These are phyloP conservation scores for Tapera naevia DNA, from an alignment of 2,797 vertebrate species.

Conservation along the genomic window DNA sequence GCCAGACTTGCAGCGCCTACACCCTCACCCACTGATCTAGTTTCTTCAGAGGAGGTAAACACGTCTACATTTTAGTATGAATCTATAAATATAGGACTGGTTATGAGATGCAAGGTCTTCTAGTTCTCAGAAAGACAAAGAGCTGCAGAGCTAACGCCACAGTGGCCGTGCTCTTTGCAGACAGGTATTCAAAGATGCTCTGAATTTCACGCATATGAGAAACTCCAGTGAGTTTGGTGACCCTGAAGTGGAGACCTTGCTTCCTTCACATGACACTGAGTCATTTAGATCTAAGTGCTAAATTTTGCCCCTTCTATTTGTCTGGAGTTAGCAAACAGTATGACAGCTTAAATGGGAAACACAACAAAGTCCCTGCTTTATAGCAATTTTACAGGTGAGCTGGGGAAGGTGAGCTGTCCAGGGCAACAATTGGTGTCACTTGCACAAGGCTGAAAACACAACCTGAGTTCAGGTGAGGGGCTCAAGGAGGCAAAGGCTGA, in stretches of 20 bases:
- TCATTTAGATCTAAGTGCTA: background rate
- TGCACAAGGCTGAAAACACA: background rate
- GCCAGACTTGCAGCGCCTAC: background rate
- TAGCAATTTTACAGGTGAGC: background rate
- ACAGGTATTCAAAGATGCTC: background rate
- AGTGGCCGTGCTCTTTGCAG: background rate
- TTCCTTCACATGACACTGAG: fast-evolving
- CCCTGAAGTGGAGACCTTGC: background rate
- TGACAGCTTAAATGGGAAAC: fast-evolving
- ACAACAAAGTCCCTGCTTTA: background rate
- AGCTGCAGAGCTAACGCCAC: fast-evolving
- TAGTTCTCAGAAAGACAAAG: background rate
- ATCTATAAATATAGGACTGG: background rate
- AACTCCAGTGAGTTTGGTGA: background rate
- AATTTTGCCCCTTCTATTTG: background rate
- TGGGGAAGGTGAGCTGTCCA: background rate
- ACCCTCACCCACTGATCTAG: background rate
- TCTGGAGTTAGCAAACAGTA: background rate
- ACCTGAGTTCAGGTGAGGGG: background rate
- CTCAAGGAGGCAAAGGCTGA: background rate
- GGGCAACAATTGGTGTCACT: background rate
- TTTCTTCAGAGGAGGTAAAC: background rate
- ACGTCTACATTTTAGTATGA: background rate
- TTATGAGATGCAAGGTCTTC: background rate
- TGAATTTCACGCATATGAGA: background rate